A percentile compares a stretch with the other conserved stretches of the same genome.
phyloP scores from a whole-genome alignment of 2,113 vertebrate species.

The Phalacrocorax aristotelis region DNA sequence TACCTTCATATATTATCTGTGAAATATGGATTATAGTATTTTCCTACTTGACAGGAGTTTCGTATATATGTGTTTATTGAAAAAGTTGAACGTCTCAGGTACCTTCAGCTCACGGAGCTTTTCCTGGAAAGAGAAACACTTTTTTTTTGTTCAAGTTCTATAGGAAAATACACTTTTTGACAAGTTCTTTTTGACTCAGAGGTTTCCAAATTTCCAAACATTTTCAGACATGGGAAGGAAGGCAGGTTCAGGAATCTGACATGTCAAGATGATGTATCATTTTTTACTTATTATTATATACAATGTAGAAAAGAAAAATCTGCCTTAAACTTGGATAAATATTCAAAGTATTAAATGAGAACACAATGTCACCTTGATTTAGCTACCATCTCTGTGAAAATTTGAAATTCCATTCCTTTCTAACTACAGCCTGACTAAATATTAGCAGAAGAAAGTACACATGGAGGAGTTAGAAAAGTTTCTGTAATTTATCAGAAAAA shows the following conservation, averaged over 20 bases:
- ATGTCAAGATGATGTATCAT: not conserved
- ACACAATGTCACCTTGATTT: not conserved
- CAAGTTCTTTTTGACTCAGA: not conserved
- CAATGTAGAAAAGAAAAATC: not conserved
- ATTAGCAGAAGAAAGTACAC: not conserved
- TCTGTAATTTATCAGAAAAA: not conserved
- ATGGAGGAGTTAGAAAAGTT: not conserved
- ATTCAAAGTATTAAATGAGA: not conserved
- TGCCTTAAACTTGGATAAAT: not conserved
- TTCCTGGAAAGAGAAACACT: not conserved
- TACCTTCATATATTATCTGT: slow-evolving; percentile 7
- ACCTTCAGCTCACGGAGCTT: not conserved
- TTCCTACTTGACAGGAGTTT: not conserved
- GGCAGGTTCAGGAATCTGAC: not conserved
- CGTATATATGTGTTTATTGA: not conserved
- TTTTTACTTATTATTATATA: slow-evolving; percentile 4
- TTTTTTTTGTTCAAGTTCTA: not conserved
- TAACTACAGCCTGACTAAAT: not conserved
- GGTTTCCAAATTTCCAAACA: slow-evolving; percentile 12
- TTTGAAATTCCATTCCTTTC: not conserved
- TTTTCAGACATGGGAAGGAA: not conserved
- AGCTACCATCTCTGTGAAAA: not conserved
- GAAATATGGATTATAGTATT: slow-evolving; percentile 10
- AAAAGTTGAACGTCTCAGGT: not conserved
- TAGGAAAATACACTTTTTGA: not conserved